Conservation (phyloP, 2,797 vertebrate species). For the Mus minutoides region DNA sequence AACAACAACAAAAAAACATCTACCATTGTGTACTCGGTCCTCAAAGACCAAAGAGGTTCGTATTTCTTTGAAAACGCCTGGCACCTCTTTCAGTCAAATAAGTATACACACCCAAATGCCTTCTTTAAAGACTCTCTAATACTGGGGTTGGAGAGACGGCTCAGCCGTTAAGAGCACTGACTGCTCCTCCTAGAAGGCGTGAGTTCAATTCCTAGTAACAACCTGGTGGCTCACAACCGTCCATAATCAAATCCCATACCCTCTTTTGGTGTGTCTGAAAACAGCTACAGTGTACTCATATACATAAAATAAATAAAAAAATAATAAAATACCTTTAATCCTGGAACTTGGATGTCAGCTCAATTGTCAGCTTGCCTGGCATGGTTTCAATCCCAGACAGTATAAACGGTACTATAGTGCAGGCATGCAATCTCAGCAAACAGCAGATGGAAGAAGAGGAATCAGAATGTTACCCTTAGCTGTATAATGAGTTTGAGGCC, state of each 20-base stretch:
- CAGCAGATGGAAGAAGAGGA: not conserved
- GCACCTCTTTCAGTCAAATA: not conserved
- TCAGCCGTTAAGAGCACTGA: not conserved
- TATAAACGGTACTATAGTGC: not conserved
- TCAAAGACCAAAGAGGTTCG: not conserved
- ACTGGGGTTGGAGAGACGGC: not conserved
- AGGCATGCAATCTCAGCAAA: not conserved
- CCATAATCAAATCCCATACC: not conserved
- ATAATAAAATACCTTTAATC: not conserved
- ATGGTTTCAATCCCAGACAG: not conserved
- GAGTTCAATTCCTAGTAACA: not conserved
- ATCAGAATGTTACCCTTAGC: not conserved
- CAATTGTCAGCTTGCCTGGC: not conserved
- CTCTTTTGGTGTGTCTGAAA: not conserved
- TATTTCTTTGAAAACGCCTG: not conserved
- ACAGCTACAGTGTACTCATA: not conserved
- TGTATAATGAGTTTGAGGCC: not conserved
- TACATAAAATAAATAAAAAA: not conserved
- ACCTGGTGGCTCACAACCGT: not conserved
- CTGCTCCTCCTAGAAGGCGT: not conserved
- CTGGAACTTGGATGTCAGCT: not conserved
- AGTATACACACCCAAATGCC: not conserved
- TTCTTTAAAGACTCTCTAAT: not conserved
- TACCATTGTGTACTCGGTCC: not conserved
- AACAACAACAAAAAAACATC: too few species aligned